Percentiles rank a stretch among this genome's conserved stretches.
These are phyloP conservation scores for Epicampocera succincta DNA, from an alignment of 2,888 invertebrate genomes.

Conservation along the genomic window DNA sequence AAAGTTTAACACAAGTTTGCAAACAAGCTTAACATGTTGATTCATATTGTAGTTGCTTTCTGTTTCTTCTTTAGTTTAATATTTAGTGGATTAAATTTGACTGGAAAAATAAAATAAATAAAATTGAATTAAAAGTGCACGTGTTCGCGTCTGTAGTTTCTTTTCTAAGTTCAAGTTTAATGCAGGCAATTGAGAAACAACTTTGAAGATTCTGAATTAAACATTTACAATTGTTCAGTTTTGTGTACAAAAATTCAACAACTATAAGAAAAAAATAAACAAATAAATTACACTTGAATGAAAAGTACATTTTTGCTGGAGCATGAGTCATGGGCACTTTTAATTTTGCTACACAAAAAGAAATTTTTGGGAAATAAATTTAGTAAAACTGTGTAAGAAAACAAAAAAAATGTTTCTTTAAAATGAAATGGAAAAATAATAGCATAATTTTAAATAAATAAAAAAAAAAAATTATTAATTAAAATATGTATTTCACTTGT, in stretches of 20 bases:
- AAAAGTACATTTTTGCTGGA: not conserved
- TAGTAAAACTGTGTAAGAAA: too few species aligned
- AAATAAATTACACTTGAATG: conserved; percentile 1
- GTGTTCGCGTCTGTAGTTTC: not conserved
- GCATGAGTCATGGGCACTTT: conserved; percentile 1
- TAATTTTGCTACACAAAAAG: not conserved
- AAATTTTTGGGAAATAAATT: not conserved
- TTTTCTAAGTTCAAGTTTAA: conserved; percentile 47
- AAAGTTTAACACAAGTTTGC: not conserved
- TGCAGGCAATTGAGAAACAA: conserved; percentile 13
- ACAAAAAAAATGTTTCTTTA: too few species aligned
- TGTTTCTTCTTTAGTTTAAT: not conserved
- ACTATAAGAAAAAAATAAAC: not conserved
- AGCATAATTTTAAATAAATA: too few species aligned
- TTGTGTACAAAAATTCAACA: not conserved
- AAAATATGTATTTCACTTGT: too few species aligned
- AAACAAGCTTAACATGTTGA: conserved; percentile 36
- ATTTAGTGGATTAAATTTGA: conserved; percentile 9
- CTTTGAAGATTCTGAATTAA: not conserved
- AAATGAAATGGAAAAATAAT: too few species aligned
- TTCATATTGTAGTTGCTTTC: not conserved
- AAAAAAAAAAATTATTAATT: too few species aligned
- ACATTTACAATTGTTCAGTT: conserved; percentile 14
- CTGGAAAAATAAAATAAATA: too few species aligned
- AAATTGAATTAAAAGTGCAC: conserved; percentile 7